These are phyloP conservation scores for Parapsyche elsis DNA, from an alignment of 1,140 invertebrate species.

Conservation along the genomic window DNA sequence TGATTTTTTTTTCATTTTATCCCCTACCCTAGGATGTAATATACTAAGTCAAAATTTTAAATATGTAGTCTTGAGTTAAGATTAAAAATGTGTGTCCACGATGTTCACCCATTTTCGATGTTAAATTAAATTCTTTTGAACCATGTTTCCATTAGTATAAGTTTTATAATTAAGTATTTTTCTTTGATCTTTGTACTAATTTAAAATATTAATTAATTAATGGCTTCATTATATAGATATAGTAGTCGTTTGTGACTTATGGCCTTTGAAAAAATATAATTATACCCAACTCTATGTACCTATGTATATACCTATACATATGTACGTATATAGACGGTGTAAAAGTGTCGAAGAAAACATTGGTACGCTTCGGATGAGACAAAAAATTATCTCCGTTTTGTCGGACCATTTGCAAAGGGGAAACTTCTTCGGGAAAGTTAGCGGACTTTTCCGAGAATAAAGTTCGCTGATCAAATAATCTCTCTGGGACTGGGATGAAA, in stretches of 20 bases:
- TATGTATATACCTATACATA: background rate
- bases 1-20: too few species aligned
- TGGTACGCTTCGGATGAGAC: background rate
- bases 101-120: too few species aligned
- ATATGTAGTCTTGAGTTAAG: too few species aligned
- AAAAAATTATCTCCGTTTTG: conserved; percentile 23
- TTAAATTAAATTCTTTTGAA: too few species aligned
- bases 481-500: conserved; percentile 5
- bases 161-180: too few species aligned
- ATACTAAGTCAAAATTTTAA: too few species aligned
- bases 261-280: background rate
- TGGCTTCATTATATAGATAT: background rate
- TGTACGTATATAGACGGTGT: background rate
- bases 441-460: conserved; percentile 19
- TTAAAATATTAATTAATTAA: too few species aligned
- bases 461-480: conserved; percentile 30
- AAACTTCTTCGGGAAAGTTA: conserved; percentile 11
- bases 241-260: background rate
- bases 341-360: background rate
- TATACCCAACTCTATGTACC: background rate
- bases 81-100: too few species aligned
- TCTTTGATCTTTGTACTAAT: too few species aligned
- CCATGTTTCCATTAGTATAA: too few species aligned
- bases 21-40: too few species aligned
- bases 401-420: conserved; percentile 7